phyloP scores from a whole-genome alignment of 1,140 invertebrate species.

The Pseudoatta argentina region DNA sequence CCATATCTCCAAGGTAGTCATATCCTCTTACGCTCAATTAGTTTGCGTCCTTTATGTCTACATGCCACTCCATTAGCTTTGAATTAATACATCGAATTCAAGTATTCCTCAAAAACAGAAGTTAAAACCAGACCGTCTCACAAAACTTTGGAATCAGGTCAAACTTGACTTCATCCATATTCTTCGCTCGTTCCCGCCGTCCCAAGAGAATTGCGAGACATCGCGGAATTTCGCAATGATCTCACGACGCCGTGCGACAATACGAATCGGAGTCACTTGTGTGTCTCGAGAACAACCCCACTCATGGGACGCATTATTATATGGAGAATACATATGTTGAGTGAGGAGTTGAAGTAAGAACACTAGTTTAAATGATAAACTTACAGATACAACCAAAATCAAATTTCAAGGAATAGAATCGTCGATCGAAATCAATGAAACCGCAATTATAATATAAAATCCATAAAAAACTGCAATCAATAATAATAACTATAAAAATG shows the following conservation, averaged over 20 bases:
- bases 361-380: background rate
- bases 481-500: slow-evolving; percentile 1
- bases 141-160: slow-evolving; percentile 55
- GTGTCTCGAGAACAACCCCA: slow-evolving; percentile 20
- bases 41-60: background rate
- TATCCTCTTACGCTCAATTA: slow-evolving; percentile 21
- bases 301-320: slow-evolving; percentile 24
- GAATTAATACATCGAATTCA: slow-evolving; percentile 46
- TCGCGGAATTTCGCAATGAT: slow-evolving; percentile 57
- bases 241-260: slow-evolving; percentile 40
- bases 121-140: slow-evolving; percentile 12
- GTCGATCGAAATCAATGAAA: background rate
- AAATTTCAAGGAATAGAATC: background rate
- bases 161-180: slow-evolving; percentile 51
- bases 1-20: background rate
- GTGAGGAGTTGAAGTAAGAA: background rate
- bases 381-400: background rate
- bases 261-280: slow-evolving; percentile 23
- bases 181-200: slow-evolving; percentile 43
- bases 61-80: slow-evolving; percentile 33
- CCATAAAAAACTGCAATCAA: background rate
- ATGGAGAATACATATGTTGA: background rate
- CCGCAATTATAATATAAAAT: background rate
- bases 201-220: slow-evolving; percentile 41
- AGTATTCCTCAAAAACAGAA: slow-evolving; percentile 57